Conservation (phyloP, 1,140 invertebrate genomes). For the Heliconius hermathena region DNA sequence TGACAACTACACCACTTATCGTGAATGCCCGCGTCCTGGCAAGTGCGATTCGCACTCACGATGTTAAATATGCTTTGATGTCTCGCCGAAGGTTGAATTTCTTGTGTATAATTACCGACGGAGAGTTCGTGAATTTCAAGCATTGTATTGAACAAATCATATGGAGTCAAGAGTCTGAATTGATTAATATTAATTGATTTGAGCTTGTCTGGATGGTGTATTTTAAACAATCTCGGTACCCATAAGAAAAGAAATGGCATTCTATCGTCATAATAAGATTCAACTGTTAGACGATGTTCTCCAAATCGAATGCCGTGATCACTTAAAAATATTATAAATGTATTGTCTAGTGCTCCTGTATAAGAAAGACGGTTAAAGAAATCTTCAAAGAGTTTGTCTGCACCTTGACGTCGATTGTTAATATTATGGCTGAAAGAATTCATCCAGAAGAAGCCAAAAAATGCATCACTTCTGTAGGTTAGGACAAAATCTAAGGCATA, state of each 20-base stretch:
- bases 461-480: constrained; percentile 82
- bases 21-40: constrained; percentile 87
- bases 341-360: constrained; percentile 82
- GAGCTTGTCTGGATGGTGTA: constrained; percentile 82
- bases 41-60: constrained; percentile 86
- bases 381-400: constrained; percentile 82
- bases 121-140: constrained; percentile 45
- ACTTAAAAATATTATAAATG: constrained; percentile 89
- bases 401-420: constrained; percentile 83
- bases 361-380: constrained; percentile 82
- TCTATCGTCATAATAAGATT: constrained; percentile 92
- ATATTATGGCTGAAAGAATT: constrained; percentile 87
- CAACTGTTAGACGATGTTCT: constrained; percentile 85
- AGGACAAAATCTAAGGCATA: constrained; percentile 84
- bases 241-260: constrained; percentile 89
- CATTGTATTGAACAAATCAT: constrained; percentile 78
- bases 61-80: constrained; percentile 87
- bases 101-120: constrained; percentile 57
- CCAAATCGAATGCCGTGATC: constrained; percentile 95
- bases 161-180: constrained; percentile 86
- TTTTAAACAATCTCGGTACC: constrained; percentile 86
- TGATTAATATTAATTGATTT: constrained; percentile 85
- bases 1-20: constrained; percentile 92
- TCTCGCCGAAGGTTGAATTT: constrained; percentile 81
- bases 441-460: constrained; percentile 88